Conservation (phyloP, 2,888 invertebrate species). For the Capitulum mitella region DNA sequence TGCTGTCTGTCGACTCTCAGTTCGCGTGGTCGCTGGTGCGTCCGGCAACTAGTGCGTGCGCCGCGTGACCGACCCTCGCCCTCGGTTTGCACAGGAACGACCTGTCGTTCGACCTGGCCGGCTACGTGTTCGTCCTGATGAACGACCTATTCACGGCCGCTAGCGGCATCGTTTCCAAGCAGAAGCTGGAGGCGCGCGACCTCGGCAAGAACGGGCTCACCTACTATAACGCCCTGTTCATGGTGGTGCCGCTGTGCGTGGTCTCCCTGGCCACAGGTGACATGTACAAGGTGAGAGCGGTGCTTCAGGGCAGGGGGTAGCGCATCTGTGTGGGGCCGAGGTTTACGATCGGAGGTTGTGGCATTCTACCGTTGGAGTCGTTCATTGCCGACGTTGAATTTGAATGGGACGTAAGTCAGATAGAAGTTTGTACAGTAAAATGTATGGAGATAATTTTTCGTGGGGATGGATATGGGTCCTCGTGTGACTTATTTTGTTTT, state of each 20-base stretch:
- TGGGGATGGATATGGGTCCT: too few species aligned
- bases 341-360: too few species aligned
- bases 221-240: slow-evolving; percentile 86
- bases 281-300: slow-evolving; percentile 48
- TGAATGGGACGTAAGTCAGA: too few species aligned
- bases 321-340: too few species aligned
- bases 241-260: slow-evolving; percentile 65
- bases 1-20: neutral
- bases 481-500: too few species aligned
- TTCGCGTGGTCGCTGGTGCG: neutral
- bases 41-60: neutral
- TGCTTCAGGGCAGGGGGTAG: too few species aligned
- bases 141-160: slow-evolving; percentile 96
- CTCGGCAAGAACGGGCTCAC: slow-evolving; percentile 86
- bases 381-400: too few species aligned
- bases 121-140: slow-evolving; percentile 81
- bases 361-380: too few species aligned
- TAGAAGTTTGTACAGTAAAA: too few species aligned
- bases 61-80: neutral
- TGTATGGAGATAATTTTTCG: too few species aligned
- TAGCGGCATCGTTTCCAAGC: slow-evolving; percentile 93
- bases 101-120: slow-evolving; percentile 81
- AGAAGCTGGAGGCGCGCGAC: slow-evolving; percentile 89
- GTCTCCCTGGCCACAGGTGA: slow-evolving; percentile 71
- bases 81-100: slow-evolving; percentile 55